Base-by-base conservation (phyloP, 2,113 vertebrate genomes). In the Prionailurus viverrinus region DNA sequence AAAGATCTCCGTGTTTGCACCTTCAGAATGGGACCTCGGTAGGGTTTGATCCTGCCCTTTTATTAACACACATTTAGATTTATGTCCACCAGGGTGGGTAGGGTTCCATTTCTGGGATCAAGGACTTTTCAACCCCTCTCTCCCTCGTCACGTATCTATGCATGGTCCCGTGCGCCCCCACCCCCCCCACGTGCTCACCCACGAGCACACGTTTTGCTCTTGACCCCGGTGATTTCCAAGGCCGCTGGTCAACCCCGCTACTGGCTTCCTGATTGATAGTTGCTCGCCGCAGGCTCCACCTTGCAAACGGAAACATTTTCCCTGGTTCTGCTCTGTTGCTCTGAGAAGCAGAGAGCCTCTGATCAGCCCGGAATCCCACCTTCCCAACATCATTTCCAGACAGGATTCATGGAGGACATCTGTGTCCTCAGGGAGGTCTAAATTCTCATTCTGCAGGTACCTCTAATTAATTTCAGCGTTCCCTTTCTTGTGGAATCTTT, bases 381-480 rank as follows among this genome's bases (percentile, higher is more conserved):
- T 79, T 74, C 51, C 66, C 90, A 36, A 29, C 5, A 0, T 21
- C 27, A 53, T 95, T 97, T 98, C 93, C 90, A 78, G 78, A n/a
- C 19, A 79, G 79, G 88, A 97, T 92, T 96, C 81, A 73, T 29
- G 19, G 93, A 92, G 55, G 97, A 80, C 95, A 61, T 63, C 87
- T 74, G 0, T 23, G 79, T 78, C 98, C 94, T 96, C 79, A 8
- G 29, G 91, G 97, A 74, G 69, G 53, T 88, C 87, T 89, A 27
- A 78, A 39, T 86, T 88, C 69, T 88, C 39, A 1, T 89, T 96
- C 41, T 91, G 88, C 95, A 29, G 0, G 33, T 76, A 48, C 95
- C 95, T 98, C 96, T 98, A 88, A 98, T 98, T 98, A 97, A 95
- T 94, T 97, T 97, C 95, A 86, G 90, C 96, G 81, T 98, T 97